These are phyloP conservation scores for Sinopyrophorus schimmeli DNA, from an alignment of 2,888 invertebrate genomes.

Conservation along the genomic window DNA sequence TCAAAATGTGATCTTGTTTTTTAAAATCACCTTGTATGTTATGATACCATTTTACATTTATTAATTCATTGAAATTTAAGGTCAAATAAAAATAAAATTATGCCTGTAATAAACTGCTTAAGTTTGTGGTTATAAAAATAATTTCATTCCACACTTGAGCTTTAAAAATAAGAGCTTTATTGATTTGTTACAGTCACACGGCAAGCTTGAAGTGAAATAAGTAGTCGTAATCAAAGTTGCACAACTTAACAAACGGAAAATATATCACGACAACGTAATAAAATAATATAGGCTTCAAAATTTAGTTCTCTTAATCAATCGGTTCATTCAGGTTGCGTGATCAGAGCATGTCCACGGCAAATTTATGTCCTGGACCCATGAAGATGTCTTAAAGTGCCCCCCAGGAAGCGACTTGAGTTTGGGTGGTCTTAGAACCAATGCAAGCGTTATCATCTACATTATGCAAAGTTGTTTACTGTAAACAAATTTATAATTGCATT, in stretches of 20 bases:
- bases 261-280: constrained; percentile 25
- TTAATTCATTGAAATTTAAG: too few relatives aligned
- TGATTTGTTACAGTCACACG: too few relatives aligned
- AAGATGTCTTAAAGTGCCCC: constrained; percentile 52
- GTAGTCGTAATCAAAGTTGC: too few relatives aligned
- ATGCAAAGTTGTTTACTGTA: constrained; percentile 44
- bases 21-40: too few relatives aligned
- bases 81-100: too few relatives aligned
- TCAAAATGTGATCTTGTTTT: too few relatives aligned
- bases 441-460: constrained; percentile 46
- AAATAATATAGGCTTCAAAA: constrained; percentile 39
- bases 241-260: constrained; percentile 18
- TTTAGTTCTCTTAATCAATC: constrained; percentile 50
- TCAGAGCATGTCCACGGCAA: constrained; percentile 48
- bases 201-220: too few relatives aligned
- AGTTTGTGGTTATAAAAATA: too few relatives aligned
- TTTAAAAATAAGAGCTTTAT: too few relatives aligned
- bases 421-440: constrained; percentile 48
- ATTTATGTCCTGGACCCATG: constrained; percentile 53
- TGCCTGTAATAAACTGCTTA: too few relatives aligned
- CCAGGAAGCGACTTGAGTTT: constrained; percentile 52
- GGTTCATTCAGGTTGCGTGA: constrained; percentile 50
- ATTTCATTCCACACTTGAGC: too few relatives aligned
- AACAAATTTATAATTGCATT: constrained; percentile 44
- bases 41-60: too few relatives aligned